Evolutionary conservation across 2,888 invertebrate species (phyloP), one percentile per base, ranked within the genome.

Genomic region (Diaperis boleti): DNA sequence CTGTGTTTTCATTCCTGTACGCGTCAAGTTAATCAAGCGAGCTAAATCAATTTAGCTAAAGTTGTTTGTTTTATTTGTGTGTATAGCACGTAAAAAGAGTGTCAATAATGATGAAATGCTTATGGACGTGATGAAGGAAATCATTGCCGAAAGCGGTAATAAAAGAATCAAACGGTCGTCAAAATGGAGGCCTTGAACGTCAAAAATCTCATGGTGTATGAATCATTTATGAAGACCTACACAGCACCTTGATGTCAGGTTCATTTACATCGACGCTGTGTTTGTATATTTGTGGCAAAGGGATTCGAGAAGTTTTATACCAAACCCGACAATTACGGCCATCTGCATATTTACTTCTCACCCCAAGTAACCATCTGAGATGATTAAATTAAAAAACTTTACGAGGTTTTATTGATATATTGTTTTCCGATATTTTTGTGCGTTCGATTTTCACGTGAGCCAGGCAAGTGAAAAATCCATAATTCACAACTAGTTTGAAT

Each of bases 11-110:
- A 41, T 57, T 35, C 50, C 49, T 37, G 52, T 44, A 41, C 31
- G 18, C 20, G 39, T 49, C 14, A 52, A 62, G 57, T 57, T 62
- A 57, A 62, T 57, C 57, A 62, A 56, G 39, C 31, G 31, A 17
- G 44, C 45, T 33, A 17, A 52, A 47, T 60, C 60, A 44, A 35
- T 54, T n/a, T 13, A 31, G 31, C 60, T 60, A 42, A 52, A 49
- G n/a, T n/a, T n/a, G n/a, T n/a, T n/a, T n/a, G n/a, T n/a, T n/a
- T n/a, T n/a, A n/a, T n/a, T n/a, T n/a, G n/a, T n/a, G n/a, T n/a
- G n/a, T n/a, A n/a, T n/a, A n/a, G n/a, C n/a, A n/a, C n/a, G n/a
- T n/a, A n/a, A n/a, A n/a, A n/a, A n/a, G n/a, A n/a, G n/a, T n/a
- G n/a, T n/a, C n/a, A n/a, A n/a, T n/a, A n/a, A n/a, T n/a, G n/a